Evolutionary conservation across 53 echinoderm and acorn worm genomes (phyloP).

Genomic region (Holothuria scabra): DNA sequence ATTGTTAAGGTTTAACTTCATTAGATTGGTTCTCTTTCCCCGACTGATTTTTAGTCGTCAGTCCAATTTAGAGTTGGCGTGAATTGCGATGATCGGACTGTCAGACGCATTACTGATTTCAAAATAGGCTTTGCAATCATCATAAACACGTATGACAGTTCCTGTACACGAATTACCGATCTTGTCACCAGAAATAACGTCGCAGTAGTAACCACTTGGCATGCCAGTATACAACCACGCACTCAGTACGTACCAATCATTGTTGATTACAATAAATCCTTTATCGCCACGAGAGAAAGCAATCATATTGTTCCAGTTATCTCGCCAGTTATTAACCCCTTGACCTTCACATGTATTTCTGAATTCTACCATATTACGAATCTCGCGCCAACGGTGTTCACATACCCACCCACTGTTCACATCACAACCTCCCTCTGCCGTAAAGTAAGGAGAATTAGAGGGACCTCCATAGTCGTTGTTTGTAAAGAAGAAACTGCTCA

Average conservation of each 20-base stretch:
- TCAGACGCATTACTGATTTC: slow-evolving; percentile 55
- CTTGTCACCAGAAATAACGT: slow-evolving; percentile 66
- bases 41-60: too few relatives aligned
- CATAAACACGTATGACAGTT: slow-evolving; percentile 53
- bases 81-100: slow-evolving; percentile 83
- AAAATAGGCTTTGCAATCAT: slow-evolving; percentile 50
- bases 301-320: slow-evolving; percentile 68
- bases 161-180: slow-evolving; percentile 52
- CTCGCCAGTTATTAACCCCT: slow-evolving; percentile 77
- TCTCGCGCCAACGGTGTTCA: slow-evolving; percentile 84
- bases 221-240: slow-evolving; percentile 62
- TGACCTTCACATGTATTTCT: slow-evolving; percentile 61
- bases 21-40: too few relatives aligned
- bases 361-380: slow-evolving; percentile 80
- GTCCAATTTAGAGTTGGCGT: slow-evolving; percentile 61
- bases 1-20: too few relatives aligned
- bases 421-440: slow-evolving; percentile 58
- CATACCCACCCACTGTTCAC: slow-evolving; percentile 75
- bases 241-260: slow-evolving; percentile 44
- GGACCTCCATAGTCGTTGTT: slow-evolving; percentile 61
- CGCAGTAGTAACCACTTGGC: slow-evolving; percentile 67
- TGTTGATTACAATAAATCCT: slow-evolving; percentile 80
- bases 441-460: slow-evolving; percentile 47
- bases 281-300: slow-evolving; percentile 78
- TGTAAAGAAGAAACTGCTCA: slow-evolving; percentile 84